Evolutionary conservation across 35 echinoderm and acorn worm species (phyloP).

Genomic region (Apostichopus parvimensis): DNA sequence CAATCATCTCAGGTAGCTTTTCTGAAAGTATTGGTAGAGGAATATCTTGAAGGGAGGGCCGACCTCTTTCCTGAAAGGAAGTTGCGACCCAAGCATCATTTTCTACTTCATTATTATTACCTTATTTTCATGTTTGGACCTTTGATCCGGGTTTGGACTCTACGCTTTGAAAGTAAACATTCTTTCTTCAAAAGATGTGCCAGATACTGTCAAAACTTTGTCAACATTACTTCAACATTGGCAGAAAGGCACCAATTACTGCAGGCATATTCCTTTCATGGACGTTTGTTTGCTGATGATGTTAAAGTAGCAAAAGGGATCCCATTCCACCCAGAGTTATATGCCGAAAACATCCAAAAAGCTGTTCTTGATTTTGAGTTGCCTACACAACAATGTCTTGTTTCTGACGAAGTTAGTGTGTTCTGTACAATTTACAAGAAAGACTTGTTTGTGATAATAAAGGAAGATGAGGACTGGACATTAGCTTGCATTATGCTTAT

Average conservation of each 20-base stretch:
- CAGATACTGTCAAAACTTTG: constrained; percentile 54
- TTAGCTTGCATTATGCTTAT: too few relatives aligned
- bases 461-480: too few relatives aligned
- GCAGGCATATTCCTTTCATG: constrained; percentile 53
- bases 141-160: constrained; percentile 59
- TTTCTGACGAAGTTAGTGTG: too few relatives aligned
- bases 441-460: too few relatives aligned
- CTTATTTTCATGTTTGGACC: constrained; percentile 68
- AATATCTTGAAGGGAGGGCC: constrained; percentile 50
- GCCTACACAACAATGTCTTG: too few relatives aligned
- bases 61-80: constrained; percentile 45
- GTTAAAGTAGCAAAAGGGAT: neutral
- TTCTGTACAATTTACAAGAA: too few relatives aligned
- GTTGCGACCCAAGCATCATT: constrained; percentile 74
- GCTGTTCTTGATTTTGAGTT: neutral
- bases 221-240: constrained; percentile 46
- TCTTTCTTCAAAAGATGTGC: constrained; percentile 64
- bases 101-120: constrained; percentile 57
- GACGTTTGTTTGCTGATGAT: neutral
- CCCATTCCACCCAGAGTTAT: neutral
- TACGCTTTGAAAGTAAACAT: constrained; percentile 80
- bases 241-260: constrained; percentile 65
- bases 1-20: neutral
- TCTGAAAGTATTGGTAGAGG: constrained; percentile 31
- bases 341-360: neutral